These are phyloP conservation scores for Oscarella lobularis DNA, from an alignment of 37 sponge, comb jelly and placozoan genomes.

Conservation along the genomic window DNA sequence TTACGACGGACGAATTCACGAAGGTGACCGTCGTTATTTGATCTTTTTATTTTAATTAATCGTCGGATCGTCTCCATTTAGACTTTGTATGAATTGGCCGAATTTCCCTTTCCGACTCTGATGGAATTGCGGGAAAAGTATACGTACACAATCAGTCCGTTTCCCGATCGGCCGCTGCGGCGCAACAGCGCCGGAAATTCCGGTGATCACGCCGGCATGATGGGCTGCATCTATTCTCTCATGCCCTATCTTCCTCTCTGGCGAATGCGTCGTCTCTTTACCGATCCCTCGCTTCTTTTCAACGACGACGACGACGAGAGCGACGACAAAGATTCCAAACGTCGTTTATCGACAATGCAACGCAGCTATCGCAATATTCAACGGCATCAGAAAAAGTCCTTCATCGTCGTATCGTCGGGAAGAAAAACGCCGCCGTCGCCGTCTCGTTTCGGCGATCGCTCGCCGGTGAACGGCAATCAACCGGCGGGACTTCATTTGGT, in stretches of 20 bases:
- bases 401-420: background rate
- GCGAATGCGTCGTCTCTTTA: background rate
- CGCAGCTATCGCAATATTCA: background rate
- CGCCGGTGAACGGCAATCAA: no score
- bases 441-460: no score
- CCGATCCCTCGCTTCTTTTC: background rate
- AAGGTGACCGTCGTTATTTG: conserved; percentile 11
- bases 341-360: no score
- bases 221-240: background rate
- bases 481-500: background rate
- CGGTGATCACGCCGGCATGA: background rate
- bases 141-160: conserved; percentile 36
- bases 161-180: conserved; percentile 6
- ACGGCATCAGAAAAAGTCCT: background rate
- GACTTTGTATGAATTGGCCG: conserved; percentile 7
- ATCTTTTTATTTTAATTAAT: conserved; percentile 8
- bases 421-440: background rate
- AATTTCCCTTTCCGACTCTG: conserved; percentile 18
- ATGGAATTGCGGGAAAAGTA: conserved; percentile 48
- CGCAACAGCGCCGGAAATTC: background rate
- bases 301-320: background rate
- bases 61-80: conserved; percentile 16
- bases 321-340: no score
- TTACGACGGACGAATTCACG: conserved; percentile 12
- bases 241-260: background rate